Base-by-base conservation (phyloP, 2,888 invertebrate genomes). In the Seladonia tumulorum region DNA sequence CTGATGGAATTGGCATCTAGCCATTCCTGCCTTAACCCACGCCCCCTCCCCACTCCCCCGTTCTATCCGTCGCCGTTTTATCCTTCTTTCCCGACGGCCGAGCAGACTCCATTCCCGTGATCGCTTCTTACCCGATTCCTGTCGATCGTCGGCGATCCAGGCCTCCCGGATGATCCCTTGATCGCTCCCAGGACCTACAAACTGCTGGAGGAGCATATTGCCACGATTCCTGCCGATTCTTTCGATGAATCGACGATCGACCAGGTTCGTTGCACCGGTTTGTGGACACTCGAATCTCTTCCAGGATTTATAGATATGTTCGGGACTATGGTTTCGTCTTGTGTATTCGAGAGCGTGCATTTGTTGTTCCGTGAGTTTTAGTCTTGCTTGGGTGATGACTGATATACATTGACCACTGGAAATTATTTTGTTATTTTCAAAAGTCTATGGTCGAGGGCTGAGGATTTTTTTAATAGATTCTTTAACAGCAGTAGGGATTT, bases 1-100 rank as follows among this genome's bases (percentile, higher is more conserved):
- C 90, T 90, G 92, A 94, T 93, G 92, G 90, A 93, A 93, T 92
- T 94, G 94, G 94, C 93, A 93, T 83, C 83, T 83, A 78, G 93
- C 93, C 92, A 93, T 91, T 92, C 82, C 79, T 73, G 79, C 70
- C 81, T 53, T 66, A 7, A 49, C 29, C 10, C 45, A 16, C 63
- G 10, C 35, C 68, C 42, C n/a, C 49, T 39, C 14, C 25, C 63
- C 4, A 16, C 63, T 8, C 63, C 4, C 29, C 16, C 16, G 8
- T 16, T 18, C 63, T 25, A 16, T 29, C 29, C 68, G 14, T 35
- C 63, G 45, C 66, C 49, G 39, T 60, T 82, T 74, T 73, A 71
- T 76, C 83, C 73, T 39, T 35, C 76, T 76, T 76, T 39, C 49
- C 10, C 29, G 45, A 80, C 71, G 22, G n/a, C 12, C 14, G n/a